Evolutionary conservation across 2,797 vertebrate genomes (phyloP), one percentile per base, ranked within the genome.

Genomic region (Sebastiscus tertius): DNA sequence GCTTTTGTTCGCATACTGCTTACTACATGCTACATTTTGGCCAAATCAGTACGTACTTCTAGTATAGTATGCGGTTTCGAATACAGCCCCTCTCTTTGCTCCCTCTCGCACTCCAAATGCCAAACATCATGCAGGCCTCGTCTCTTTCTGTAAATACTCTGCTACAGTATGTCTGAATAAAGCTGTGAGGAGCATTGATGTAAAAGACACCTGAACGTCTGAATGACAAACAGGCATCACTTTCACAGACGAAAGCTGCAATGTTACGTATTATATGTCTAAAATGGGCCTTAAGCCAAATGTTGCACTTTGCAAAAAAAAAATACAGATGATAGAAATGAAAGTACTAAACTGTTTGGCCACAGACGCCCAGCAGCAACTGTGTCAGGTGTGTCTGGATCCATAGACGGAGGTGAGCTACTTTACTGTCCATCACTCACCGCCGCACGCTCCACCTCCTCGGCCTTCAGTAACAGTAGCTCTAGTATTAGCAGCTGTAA

Each of bases 401-500:
- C 39, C 26, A 55, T n/a, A 39, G 31, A 72, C 24, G 29, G 56
- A 83, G 56, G 66, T 76, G 61, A 68, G 75, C 56, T 75, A 46
- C 80, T 82, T 80, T 27, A 70, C 55, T n/a, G 46, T 49, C 73
- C 33, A 54, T 69, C 75, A 59, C 56, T 69, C 67, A 52, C 54
- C 60, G n/a, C 56, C 4, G 7, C 67, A 56, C 11, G 56, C 36
- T 59, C 33, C 72, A 12, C 56, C 66, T 26, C 67, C 60, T 59
- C 67, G 39, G 36, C 58, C 74, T 24, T 65, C 70, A 67, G 76
- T 55, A 60, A 84, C 68, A 82, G 75, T 58, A 86, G 72, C 77
- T 77, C 58, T 20, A 67, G 49, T 27, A 79, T 72, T 72, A 88
- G 65, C 76, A 83, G 83, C 79, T 79, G 64, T 67, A 79, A 75